Percentiles rank a stretch among this genome's conserved stretches.
These are phyloP conservation scores for Oceanodroma tethys DNA, from an alignment of 2,113 vertebrate species.

Conservation along the genomic window DNA sequence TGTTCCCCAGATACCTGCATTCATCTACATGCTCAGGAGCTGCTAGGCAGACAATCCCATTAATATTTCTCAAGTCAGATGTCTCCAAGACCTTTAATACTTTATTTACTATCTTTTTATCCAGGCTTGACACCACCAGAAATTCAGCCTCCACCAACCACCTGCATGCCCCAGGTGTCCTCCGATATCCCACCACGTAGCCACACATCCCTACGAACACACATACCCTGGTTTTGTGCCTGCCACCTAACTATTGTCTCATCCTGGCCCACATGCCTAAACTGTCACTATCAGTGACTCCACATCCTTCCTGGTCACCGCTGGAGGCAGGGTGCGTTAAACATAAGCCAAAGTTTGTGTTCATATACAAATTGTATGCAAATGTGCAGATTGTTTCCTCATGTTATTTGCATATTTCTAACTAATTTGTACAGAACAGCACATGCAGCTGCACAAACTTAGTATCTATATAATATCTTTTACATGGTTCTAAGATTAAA, in stretches of 20 bases:
- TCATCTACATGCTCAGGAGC: neutral
- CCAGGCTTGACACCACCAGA: neutral
- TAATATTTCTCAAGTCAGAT: neutral
- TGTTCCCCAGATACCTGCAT: neutral
- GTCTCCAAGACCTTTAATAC: neutral
- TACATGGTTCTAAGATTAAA: neutral
- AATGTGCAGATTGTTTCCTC: neutral
- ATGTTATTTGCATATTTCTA: neutral
- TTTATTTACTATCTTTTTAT: neutral
- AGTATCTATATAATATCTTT: neutral
- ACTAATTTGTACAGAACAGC: neutral
- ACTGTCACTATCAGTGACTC: neutral
- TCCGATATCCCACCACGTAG: neutral
- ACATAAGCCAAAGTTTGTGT: neutral
- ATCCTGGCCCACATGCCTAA: neutral
- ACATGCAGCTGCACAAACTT: neutral
- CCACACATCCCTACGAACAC: neutral
- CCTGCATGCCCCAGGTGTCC: neutral
- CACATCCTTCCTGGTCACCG: neutral
- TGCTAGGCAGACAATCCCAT: neutral
- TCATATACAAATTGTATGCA: neutral
- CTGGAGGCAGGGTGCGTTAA: neutral
- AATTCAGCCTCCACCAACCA: neutral
- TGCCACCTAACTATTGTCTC: neutral
- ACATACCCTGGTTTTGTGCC: neutral